phyloP scores from a whole-genome alignment of 2,797 vertebrate genomes.

The Cossypha caffra region DNA sequence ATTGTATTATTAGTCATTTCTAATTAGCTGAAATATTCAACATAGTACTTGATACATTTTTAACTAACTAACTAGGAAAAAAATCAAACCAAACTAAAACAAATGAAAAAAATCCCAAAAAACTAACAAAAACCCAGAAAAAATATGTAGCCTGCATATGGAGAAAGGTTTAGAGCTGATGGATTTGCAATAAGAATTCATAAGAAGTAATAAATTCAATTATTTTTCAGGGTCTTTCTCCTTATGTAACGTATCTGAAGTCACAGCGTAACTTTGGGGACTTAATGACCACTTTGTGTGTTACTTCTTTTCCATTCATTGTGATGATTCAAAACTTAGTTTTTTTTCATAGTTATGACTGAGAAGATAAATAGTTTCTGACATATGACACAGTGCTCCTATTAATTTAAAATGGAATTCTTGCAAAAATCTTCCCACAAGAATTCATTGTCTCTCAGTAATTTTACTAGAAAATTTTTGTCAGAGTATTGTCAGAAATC shows the following conservation, averaged over 20 bases:
- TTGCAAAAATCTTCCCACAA: neutral
- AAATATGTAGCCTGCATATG: neutral
- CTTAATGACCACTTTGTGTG: neutral
- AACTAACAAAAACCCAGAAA: neutral
- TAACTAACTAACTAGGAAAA: neutral
- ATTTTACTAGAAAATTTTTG: neutral
- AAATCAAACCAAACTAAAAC: accelerated
- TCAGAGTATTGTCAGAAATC: neutral
- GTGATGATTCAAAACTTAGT: neutral
- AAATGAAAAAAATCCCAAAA: neutral
- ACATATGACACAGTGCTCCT: neutral
- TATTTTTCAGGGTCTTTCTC: neutral
- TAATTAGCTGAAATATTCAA: conserved; percentile 26
- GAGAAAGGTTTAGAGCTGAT: neutral
- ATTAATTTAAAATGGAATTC: neutral
- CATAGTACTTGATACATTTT: conserved; percentile 16
- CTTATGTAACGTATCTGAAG: neutral
- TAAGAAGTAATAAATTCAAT: neutral
- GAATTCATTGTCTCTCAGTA: neutral
- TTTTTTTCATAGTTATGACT: neutral
- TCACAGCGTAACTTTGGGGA: neutral
- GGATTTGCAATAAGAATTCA: neutral
- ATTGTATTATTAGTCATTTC: neutral
- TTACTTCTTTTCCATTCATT: neutral
- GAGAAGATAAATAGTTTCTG: neutral